Evolutionary conservation across 2,888 invertebrate genomes (phyloP), one percentile per base, ranked within the genome.

Genomic region (Prosopocoilus inquinatus): DNA sequence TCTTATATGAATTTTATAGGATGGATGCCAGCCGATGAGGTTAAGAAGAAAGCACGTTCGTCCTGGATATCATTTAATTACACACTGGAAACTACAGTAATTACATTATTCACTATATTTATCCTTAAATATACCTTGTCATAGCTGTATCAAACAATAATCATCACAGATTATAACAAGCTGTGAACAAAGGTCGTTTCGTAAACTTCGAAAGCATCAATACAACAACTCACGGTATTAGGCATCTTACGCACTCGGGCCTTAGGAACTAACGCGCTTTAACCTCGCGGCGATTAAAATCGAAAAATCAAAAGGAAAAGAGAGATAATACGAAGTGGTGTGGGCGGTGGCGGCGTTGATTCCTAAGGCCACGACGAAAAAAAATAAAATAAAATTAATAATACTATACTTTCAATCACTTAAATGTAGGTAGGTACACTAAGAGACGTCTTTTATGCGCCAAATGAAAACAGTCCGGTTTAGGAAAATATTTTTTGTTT

Each of bases 131-230:
- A 61, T 67, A 69, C 67, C 67, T 65, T 67, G 64, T 68, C 66
- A 65, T 70, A 69, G 68, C 67, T 70, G 61, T 67, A 67, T 64
- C n/a, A 69, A 69, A 69, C 59, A 67, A 70, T 70, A 69, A 69
- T 64, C 70, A 70, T 70, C 70, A 70, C 70, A 70, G 69, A 69
- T 70, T 68, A 70, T 65, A 70, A 67, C 65, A 69, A 68, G 69
- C 69, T 62, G 66, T 67, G 63, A 66, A 69, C 64, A 59, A 68
- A 62, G 63, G 49, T 47, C 20, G 49, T 35, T 51, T 34, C 12
- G 9, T 38, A 38, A 16, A n/a, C 16, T 41, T 11, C 9, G 12
- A 9, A 41, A 41, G 12, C 16, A 15, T 41, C 9, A 15, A 13
- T 41, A 41, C 12, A 41, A 41, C 12, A 41, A 41, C 12, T 41